Evolutionary conservation across 2,888 invertebrate species (phyloP).

Genomic region (Glyphotaelius pellucidus): DNA sequence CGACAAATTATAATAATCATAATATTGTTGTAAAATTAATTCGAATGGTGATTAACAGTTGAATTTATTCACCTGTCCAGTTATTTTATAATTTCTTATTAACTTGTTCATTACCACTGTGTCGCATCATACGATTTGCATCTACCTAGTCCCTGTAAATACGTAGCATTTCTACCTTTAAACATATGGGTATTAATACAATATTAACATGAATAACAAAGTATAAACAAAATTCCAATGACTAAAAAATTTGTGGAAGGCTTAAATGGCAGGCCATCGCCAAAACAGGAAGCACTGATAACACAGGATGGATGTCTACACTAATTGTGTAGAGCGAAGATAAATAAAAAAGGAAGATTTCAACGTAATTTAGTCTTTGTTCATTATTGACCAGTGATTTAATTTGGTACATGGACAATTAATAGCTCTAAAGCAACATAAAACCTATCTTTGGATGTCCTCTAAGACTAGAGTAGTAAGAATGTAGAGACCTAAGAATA

Average conservation of each 20-base stretch:
- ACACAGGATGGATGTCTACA: background rate
- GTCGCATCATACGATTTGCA: background rate
- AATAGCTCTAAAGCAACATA: background rate
- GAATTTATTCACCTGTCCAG: constrained; percentile 3
- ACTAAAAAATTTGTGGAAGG: background rate
- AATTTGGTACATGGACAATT: background rate
- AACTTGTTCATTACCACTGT: background rate
- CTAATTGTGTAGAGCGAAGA: background rate
- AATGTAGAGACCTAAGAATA: no score
- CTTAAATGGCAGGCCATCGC: background rate
- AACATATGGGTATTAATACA: background rate
- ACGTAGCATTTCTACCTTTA: background rate
- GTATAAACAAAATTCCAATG: background rate
- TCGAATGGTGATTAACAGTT: constrained; percentile 12
- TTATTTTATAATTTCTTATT: constrained; percentile 10
- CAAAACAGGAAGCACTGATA: background rate
- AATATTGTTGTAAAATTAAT: background rate
- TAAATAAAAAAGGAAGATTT: background rate
- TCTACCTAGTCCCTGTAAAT: background rate
- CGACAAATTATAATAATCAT: background rate
- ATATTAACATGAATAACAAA: background rate
- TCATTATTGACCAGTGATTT: background rate
- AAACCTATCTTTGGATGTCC: no score
- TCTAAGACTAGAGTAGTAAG: no score
- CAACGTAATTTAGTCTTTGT: background rate